Percentiles rank a stretch among this genome's conserved stretches.
Conservation (phyloP, 2,113 vertebrate genomes). For the Chionodraco myersi region DNA sequence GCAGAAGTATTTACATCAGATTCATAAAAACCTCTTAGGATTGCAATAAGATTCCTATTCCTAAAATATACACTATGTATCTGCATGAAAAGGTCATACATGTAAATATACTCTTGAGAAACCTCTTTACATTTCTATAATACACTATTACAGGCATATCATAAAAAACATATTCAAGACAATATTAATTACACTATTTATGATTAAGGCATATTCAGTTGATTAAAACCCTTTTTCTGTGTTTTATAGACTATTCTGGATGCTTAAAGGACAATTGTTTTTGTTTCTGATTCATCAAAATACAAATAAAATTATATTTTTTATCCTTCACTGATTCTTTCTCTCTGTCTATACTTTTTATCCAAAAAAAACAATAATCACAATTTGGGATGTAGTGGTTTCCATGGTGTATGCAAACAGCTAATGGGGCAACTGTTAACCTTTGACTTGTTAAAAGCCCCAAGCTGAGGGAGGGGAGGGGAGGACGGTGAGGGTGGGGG, state of each 20-base stretch:
- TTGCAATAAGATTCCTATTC: background rate
- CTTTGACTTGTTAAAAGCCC: conserved; percentile 82
- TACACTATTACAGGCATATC: too few relatives aligned
- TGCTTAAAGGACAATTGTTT: background rate
- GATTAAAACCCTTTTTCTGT: too few relatives aligned
- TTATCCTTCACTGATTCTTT: background rate
- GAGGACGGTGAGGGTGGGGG: conserved; percentile 34
- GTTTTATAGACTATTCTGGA: too few relatives aligned
- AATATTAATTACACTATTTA: background rate
- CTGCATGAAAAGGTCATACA: background rate
- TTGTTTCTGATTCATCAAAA: background rate
- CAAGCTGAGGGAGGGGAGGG: conserved; percentile 69
- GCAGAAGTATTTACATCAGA: background rate
- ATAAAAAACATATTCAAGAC: background rate
- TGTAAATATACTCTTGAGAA: background rate
- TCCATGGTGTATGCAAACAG: conserved; percentile 73
- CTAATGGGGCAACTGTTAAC: conserved; percentile 82
- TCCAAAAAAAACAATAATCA: conserved; percentile 63
- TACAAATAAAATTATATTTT: conserved; percentile 15
- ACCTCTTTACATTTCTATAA: background rate
- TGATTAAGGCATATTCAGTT: background rate
- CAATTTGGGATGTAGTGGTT: conserved; percentile 75
- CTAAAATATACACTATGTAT: too few relatives aligned
- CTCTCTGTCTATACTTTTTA: conserved; percentile 6
- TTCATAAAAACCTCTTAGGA: too few relatives aligned